A percentile compares a stretch with the other conserved stretches of the same genome.
Conservation (phyloP, 2,113 vertebrate species). For the Antechinus stuartii region DNA sequence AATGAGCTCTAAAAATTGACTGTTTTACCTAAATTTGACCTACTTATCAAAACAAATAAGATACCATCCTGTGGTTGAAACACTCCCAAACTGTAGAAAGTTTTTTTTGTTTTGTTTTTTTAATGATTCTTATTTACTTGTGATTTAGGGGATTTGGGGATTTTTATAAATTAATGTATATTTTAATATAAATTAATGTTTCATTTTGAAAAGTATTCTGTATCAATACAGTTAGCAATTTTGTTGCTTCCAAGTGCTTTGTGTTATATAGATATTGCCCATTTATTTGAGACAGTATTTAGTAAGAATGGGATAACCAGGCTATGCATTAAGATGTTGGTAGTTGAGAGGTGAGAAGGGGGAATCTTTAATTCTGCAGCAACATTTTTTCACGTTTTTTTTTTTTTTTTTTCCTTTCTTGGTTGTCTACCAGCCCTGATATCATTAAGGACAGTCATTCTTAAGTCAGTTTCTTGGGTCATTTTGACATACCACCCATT, state of each 20-base stretch:
- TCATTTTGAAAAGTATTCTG: neutral
- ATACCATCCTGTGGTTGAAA: no score
- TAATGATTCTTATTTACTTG: neutral
- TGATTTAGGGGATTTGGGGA: neutral
- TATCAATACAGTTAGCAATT: neutral
- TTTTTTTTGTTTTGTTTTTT: no score
- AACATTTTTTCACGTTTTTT: neutral
- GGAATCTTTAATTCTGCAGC: neutral
- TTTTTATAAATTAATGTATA: neutral
- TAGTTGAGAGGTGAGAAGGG: neutral
- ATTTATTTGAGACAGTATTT: neutral
- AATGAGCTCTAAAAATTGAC: no score
- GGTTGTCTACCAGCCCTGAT: neutral
- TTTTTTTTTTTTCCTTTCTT: neutral
- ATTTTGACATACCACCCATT: neutral
- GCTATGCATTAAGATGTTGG: neutral
- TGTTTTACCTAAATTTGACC: no score
- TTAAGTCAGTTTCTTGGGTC: neutral
- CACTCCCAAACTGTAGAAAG: no score
- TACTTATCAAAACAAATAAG: no score
- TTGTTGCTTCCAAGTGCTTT: neutral
- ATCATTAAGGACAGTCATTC: neutral
- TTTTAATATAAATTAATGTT: neutral
- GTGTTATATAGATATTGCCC: neutral
- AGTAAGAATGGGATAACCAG: neutral